Evolutionary conservation across 2,888 invertebrate genomes (phyloP).

Genomic region (Eurytoma adleriae): DNA sequence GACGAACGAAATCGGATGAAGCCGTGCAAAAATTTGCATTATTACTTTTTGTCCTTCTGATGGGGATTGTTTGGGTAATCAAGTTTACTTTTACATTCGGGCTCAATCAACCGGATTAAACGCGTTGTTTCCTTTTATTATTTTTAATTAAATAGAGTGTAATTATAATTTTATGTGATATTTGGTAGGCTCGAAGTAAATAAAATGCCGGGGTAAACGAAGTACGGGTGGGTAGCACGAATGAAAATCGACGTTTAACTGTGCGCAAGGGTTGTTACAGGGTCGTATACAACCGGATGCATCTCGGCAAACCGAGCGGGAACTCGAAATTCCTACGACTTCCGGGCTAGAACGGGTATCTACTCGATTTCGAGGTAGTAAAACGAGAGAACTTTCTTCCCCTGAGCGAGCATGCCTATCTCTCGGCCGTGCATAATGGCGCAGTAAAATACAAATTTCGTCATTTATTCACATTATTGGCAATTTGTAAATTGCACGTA

Average conservation of each 20-base stretch:
- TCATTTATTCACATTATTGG: conserved; percentile 6
- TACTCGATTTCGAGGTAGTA: conserved; percentile 46
- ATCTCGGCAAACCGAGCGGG: conserved; percentile 66
- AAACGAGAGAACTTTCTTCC: conserved; percentile 70
- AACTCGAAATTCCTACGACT: conserved; percentile 69
- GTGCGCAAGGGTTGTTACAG: conserved; percentile 56
- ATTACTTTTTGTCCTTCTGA: no score
- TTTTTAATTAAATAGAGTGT: no score
- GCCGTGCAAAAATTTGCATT: no score
- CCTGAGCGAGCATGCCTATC: conserved; percentile 68
- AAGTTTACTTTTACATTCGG: no score
- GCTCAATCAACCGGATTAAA: no score
- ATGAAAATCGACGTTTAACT: conserved; percentile 40
- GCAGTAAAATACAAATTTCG: conserved; percentile 40
- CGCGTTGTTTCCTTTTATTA: no score
- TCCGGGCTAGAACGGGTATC: conserved; percentile 47
- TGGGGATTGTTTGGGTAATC: no score
- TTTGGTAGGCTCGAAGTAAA: not conserved
- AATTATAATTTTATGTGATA: not conserved
- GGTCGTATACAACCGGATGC: conserved; percentile 62
- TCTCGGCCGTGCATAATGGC: conserved; percentile 28
- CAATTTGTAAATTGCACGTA: conserved; percentile 40
- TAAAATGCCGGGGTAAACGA: not conserved
- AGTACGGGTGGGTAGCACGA: not conserved
- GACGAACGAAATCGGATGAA: no score